Conservation (phyloP, 37 sponge, comb jelly and placozoan species). For the Aplysina aerophoba region DNA sequence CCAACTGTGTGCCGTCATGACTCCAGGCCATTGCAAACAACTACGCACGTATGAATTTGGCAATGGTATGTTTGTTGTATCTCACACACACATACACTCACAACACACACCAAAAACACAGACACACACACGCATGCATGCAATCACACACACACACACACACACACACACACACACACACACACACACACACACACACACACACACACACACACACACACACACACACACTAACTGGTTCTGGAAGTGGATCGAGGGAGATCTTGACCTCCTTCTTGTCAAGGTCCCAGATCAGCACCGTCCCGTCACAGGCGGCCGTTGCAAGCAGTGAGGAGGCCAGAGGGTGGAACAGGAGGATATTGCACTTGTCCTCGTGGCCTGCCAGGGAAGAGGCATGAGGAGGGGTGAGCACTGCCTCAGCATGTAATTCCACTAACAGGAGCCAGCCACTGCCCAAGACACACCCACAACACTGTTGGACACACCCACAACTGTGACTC, state of each 20-base stretch:
- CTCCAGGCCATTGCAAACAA: slow-evolving; percentile 89
- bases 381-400: too few species aligned
- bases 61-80: not conserved
- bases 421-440: too few species aligned
- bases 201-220: not conserved
- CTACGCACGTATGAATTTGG: too few species aligned
- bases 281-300: slow-evolving; percentile 78
- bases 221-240: slow-evolving; percentile 47
- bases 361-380: slow-evolving; percentile 89
- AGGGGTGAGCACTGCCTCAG: too few species aligned
- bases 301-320: slow-evolving; percentile 75
- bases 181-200: not conserved
- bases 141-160: not conserved
- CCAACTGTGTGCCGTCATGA: slow-evolving; percentile 72
- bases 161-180: not conserved
- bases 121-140: not conserved
- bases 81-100: not conserved
- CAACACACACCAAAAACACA: not conserved
- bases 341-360: slow-evolving; percentile 81
- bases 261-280: slow-evolving; percentile 44
- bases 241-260: slow-evolving; percentile 52
- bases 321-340: slow-evolving; percentile 70
- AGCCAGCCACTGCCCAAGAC: too few species aligned
- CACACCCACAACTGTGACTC: too few species aligned
- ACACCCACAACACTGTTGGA: too few species aligned